Conservation (phyloP, 1,140 invertebrate species). For the Diprion similis region DNA sequence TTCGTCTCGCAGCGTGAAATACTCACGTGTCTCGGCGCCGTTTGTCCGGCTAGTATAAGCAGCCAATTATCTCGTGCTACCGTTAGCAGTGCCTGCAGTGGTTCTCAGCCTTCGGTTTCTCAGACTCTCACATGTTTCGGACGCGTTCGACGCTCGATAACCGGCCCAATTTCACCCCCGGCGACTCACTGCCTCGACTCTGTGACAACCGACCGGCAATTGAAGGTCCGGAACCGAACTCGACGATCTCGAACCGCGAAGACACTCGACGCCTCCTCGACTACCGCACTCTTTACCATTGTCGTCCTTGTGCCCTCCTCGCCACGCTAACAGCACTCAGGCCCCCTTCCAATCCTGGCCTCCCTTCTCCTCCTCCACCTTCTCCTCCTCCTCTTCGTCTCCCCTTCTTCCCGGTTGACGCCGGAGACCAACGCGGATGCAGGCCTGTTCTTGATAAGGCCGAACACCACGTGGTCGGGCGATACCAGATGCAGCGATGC, state of each 20-base stretch:
- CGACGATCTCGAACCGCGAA: background rate
- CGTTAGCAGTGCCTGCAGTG: background rate
- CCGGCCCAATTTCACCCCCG: too few relatives aligned
- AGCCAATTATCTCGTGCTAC: conserved; percentile 1
- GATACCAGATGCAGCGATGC: background rate
- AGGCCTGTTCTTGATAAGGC: background rate
- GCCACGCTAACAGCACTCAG: background rate
- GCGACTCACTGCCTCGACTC: too few relatives aligned
- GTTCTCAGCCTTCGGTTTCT: background rate
- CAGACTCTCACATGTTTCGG: background rate
- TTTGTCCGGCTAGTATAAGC: background rate
- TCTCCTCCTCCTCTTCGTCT: too few relatives aligned
- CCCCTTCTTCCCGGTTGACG: background rate
- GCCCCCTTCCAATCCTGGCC: background rate
- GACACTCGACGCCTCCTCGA: background rate
- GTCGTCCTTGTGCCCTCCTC: background rate
- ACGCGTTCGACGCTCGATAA: too few relatives aligned
- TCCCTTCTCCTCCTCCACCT: background rate
- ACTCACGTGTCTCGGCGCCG: conserved; percentile 1
- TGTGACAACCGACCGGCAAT: too few relatives aligned
- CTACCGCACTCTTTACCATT: background rate
- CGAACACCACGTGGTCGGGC: background rate
- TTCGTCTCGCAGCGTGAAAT: background rate
- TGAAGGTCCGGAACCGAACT: background rate
- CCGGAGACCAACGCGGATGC: background rate